Evolutionary conservation across 2,888 invertebrate genomes (phyloP), one percentile per base, ranked within the genome.

Genomic region (Drosophila neoperkinsi): DNA sequence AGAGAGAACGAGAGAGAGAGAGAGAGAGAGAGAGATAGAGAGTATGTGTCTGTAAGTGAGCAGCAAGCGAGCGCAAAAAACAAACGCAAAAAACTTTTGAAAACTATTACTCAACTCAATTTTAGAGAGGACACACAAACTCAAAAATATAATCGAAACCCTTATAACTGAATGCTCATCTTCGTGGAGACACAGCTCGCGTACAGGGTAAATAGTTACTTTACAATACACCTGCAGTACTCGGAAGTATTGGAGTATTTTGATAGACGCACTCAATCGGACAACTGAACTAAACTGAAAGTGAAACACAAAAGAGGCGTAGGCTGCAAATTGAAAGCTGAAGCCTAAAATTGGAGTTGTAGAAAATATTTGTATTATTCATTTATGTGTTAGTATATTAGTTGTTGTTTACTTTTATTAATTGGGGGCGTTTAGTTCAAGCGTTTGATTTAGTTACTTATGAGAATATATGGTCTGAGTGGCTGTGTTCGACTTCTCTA

Each of bases 301-400:
- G 25, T 11, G 25, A 51, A 33, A 57, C 50, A 34, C 2, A 21
- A 56, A 51, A 43, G 16, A 57, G 63, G 31, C 36, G 13, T 13
- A 9, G 31, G 36, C 68, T 74, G 58, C 63, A 74, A 74, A 52
- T 56, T 58, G 56, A 70, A 53, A 75, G 74, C 63, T 74, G 77
- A 71, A 65, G 65, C 77, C 70, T 64, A 77, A 74, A 67, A 38
- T 66, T 71, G 62, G 62, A 75, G 80, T 63, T 62, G 50, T 66
- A 66, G 80, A 79, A 71, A 73, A 65, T 75, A 77, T 75, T 71
- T 59, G 61, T 65, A 66, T 75, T 74, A 79, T 74, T 74, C 31
- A 52, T n/a, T 68, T 71, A 34, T 51, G 52, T 66, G 49, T 63
- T 62, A 51, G 43, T 65, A 52, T 52, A 65, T 36, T 61, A 34